Evolutionary conservation across 2,888 invertebrate genomes (phyloP).

Genomic region (Tanypteryx hageni): DNA sequence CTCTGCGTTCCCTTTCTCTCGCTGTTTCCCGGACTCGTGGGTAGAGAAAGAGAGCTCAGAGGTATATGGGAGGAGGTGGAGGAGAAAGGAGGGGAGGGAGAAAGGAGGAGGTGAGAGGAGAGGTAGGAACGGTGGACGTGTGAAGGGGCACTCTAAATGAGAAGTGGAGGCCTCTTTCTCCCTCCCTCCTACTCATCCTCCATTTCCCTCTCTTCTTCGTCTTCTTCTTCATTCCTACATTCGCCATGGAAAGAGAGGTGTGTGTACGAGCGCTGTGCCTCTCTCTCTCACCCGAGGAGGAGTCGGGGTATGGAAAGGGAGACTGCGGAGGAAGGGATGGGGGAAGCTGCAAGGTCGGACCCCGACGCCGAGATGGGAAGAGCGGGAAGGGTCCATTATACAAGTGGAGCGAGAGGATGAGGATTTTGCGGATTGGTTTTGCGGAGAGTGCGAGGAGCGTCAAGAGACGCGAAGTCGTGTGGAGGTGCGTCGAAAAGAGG

Average conservation of each 20-base stretch:
- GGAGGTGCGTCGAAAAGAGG: not conserved
- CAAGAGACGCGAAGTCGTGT: too few species aligned
- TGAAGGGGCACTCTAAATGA: constrained; percentile 36
- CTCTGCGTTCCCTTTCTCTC: not conserved
- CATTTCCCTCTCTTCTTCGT: not conserved
- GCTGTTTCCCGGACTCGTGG: not conserved
- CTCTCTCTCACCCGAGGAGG: not conserved
- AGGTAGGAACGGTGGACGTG: constrained; percentile 8
- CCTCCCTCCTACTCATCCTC: not conserved
- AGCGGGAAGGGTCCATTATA: constrained; percentile 1
- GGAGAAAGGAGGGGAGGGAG: not conserved
- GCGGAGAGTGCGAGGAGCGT: not conserved
- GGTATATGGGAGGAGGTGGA: not conserved
- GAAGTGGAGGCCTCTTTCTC: not conserved
- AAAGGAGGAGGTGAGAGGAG: not conserved
- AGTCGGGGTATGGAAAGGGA: not conserved
- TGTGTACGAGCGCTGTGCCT: not conserved
- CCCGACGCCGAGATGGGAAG: not conserved
- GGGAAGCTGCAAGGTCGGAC: not conserved
- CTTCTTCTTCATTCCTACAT: not conserved
- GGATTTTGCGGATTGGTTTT: not conserved
- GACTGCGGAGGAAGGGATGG: not conserved
- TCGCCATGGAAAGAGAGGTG: not conserved
- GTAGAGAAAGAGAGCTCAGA: not conserved
- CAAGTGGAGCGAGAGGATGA: not conserved